Percentiles rank a stretch among this genome's conserved stretches.
Conservation (phyloP, 2,888 invertebrate genomes). For the Ommatoiulus sabulosus region DNA sequence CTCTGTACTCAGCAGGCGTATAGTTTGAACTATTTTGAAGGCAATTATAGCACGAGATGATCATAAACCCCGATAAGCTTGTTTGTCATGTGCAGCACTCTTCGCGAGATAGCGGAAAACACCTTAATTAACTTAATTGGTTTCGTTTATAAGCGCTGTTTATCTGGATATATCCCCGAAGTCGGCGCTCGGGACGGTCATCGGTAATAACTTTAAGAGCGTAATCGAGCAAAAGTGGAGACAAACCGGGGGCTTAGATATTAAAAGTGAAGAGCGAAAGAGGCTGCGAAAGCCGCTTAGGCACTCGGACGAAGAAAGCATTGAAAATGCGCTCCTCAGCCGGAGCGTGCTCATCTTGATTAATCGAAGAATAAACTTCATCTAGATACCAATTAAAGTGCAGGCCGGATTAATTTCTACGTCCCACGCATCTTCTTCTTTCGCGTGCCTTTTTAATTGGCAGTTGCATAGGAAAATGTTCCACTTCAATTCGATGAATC, state of each 20-base stretch:
- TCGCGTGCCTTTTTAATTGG: conserved; percentile 12
- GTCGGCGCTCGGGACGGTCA: conserved; percentile 34
- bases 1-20: neutral
- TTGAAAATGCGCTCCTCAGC: neutral
- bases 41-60: conserved; percentile 36
- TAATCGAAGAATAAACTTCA: conserved; percentile 19
- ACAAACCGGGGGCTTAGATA: neutral
- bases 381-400: conserved; percentile 10
- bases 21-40: conserved; percentile 19
- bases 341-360: conserved; percentile 5
- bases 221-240: conserved; percentile 31
- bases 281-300: too few relatives aligned
- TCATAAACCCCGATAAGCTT: conserved; percentile 49
- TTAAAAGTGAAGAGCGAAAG: neutral
- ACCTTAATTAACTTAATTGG: conserved; percentile 57
- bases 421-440: neutral
- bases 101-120: conserved; percentile 50
- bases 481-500: neutral
- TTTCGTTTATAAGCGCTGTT: conserved; percentile 53
- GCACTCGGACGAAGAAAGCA: too few relatives aligned
- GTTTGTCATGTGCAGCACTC: conserved; percentile 49
- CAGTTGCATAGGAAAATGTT: conserved; percentile 3
- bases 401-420: neutral
- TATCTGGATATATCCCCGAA: conserved; percentile 53
- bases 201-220: conserved; percentile 18